These are phyloP conservation scores for Caenorhabditis angaria DNA, from an alignment of 2,888 invertebrate species.

Conservation along the genomic window DNA sequence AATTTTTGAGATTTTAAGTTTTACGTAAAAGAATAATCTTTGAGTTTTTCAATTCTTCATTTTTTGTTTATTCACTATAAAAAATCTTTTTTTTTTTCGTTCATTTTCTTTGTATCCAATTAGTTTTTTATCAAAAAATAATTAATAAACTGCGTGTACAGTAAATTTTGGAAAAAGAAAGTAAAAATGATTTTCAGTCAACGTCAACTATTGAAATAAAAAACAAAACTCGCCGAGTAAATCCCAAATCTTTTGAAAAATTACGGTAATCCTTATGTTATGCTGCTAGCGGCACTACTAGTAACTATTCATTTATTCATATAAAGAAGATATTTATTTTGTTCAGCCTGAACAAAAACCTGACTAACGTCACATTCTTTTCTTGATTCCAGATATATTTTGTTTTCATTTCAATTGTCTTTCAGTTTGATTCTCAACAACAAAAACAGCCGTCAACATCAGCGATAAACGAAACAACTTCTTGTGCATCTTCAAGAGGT, in stretches of 20 bases:
- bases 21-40: too few species aligned
- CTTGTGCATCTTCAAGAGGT: conserved; percentile 23
- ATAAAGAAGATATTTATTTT: background rate
- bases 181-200: too few species aligned
- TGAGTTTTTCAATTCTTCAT: background rate
- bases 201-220: background rate
- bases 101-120: background rate
- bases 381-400: too few species aligned
- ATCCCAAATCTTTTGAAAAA: conserved; percentile 2
- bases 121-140: too few species aligned
- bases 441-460: conserved; percentile 13
- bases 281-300: background rate
- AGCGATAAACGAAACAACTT: conserved; percentile 15
- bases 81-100: too few species aligned
- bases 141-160: too few species aligned
- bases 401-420: too few species aligned
- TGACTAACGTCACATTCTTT: background rate
- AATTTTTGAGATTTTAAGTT: too few species aligned
- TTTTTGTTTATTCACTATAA: too few species aligned
- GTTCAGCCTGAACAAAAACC: background rate
- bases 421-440: background rate
- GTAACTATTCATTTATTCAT: background rate
- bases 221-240: background rate
- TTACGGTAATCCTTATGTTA: conserved; percentile 2
- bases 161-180: too few species aligned